Evolutionary conservation across 2,888 invertebrate genomes (phyloP).

Genomic region (Aphidoletes aphidimyza): DNA sequence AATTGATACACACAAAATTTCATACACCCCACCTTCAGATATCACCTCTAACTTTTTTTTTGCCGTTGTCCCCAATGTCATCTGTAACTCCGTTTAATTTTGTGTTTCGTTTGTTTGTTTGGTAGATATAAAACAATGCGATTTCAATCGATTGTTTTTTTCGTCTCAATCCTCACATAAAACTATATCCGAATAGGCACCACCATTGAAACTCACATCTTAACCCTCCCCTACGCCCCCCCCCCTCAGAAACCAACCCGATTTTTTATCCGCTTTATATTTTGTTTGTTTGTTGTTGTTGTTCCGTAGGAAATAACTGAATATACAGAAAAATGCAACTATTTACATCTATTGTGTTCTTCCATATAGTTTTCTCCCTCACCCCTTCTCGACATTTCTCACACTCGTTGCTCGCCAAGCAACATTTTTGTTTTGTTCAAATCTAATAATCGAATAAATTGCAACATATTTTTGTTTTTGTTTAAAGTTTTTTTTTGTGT

Average conservation of each 20-base stretch:
- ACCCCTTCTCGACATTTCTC: slow-evolving; percentile 40
- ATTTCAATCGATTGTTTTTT: no score
- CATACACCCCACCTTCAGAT: no score
- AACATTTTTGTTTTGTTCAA: slow-evolving; percentile 5
- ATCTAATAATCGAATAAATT: not conserved
- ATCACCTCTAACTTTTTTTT: no score
- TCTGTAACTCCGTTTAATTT: no score
- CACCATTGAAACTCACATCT: not conserved
- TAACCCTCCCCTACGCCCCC: not conserved
- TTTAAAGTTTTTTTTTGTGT: no score
- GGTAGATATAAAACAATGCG: no score
- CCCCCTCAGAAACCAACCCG: not conserved
- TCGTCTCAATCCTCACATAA: no score
- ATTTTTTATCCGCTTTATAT: slow-evolving; percentile 35
- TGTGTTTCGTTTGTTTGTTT: no score
- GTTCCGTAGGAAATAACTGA: slow-evolving; percentile 36
- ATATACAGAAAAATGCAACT: no score
- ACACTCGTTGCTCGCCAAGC: not conserved
- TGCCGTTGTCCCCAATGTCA: no score
- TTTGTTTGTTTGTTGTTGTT: slow-evolving; percentile 34
- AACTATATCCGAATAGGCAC: not conserved
- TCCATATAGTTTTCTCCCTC: slow-evolving; percentile 29
- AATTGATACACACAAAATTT: no score
- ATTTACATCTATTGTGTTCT: not conserved
- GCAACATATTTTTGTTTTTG: no score